Percentiles rank a stretch among this genome's conserved stretches.
These are phyloP conservation scores for Sepioteuthis lessoniana DNA, from an alignment of 2,888 invertebrate genomes.

Conservation along the genomic window DNA sequence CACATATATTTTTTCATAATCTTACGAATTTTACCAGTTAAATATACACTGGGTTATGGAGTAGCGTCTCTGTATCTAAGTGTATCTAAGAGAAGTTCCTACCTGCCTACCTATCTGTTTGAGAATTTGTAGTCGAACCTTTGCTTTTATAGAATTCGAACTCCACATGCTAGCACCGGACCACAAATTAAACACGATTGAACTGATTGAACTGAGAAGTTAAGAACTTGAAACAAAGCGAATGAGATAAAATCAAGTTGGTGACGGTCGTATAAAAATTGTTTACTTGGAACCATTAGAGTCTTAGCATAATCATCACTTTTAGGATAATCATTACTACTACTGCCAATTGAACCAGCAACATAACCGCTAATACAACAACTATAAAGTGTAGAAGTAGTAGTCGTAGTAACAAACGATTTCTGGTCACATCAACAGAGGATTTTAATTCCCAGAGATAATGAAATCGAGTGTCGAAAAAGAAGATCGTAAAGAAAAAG, in stretches of 20 bases:
- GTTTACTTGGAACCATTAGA: not conserved
- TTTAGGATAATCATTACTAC: not conserved
- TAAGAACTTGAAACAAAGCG: not conserved
- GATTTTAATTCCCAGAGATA: not conserved
- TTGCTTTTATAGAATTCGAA: not conserved
- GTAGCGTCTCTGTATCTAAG: not conserved
- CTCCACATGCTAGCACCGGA: not conserved
- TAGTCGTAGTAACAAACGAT: not conserved
- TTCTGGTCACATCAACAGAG: not conserved
- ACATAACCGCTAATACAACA: not conserved
- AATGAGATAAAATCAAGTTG: not conserved
- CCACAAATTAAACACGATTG: not conserved
- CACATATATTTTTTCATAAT: not conserved
- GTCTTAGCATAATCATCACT: not conserved
- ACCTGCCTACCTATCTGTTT: not conserved
- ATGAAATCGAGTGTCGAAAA: not conserved
- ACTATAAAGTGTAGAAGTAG: not conserved
- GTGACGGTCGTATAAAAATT: not conserved
- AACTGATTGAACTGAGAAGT: no score
- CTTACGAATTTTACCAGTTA: not conserved
- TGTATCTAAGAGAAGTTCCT: not conserved
- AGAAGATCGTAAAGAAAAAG: not conserved
- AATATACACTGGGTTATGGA: not conserved
- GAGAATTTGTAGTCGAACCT: not conserved
- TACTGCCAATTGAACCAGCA: not conserved